These are phyloP conservation scores for Drosophila eohydei DNA, from an alignment of 2,888 invertebrate species.

Conservation along the genomic window DNA sequence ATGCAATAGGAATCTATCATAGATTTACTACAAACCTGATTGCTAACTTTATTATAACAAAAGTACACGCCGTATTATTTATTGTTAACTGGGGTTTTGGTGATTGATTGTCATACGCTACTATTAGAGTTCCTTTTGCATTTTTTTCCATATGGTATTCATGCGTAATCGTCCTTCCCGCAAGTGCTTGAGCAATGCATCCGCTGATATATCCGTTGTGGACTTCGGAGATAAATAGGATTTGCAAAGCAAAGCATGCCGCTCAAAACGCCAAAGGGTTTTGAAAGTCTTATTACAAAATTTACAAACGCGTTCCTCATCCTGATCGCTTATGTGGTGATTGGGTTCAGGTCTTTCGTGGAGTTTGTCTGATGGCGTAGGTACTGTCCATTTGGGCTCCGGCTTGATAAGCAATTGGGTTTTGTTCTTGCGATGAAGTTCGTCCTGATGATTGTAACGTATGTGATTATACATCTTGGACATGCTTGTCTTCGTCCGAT, in stretches of 20 bases:
- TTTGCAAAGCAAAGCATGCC: conserved; percentile 44
- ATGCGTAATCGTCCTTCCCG: conserved; percentile 55
- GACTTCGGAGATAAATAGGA: neutral
- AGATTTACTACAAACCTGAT: neutral
- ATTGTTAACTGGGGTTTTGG: neutral
- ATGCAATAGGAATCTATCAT: neutral
- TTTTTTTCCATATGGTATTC: conserved; percentile 43
- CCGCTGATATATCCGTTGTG: conserved; percentile 16
- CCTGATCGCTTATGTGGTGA: conserved; percentile 1
- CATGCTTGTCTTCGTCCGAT: conserved; percentile 80
- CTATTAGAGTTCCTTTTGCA: conserved; percentile 20
- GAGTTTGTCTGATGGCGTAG: neutral
- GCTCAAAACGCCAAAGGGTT: conserved; percentile 51
- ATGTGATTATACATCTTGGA: conserved; percentile 79
- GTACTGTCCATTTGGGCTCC: conserved; percentile 52
- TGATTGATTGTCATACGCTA: neutral
- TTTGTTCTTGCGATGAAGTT: conserved; percentile 55
- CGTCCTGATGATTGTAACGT: conserved; percentile 70
- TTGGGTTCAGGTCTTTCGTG: conserved; percentile 4
- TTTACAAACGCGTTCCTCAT: conserved; percentile 50
- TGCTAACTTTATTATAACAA: neutral
- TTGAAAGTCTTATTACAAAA: conserved; percentile 68
- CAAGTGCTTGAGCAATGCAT: conserved; percentile 49
- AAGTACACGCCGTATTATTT: neutral
- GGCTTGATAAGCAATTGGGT: conserved; percentile 60